Evolutionary conservation across 1,140 invertebrate genomes (phyloP).

Genomic region (Phthorimaea operculella): DNA sequence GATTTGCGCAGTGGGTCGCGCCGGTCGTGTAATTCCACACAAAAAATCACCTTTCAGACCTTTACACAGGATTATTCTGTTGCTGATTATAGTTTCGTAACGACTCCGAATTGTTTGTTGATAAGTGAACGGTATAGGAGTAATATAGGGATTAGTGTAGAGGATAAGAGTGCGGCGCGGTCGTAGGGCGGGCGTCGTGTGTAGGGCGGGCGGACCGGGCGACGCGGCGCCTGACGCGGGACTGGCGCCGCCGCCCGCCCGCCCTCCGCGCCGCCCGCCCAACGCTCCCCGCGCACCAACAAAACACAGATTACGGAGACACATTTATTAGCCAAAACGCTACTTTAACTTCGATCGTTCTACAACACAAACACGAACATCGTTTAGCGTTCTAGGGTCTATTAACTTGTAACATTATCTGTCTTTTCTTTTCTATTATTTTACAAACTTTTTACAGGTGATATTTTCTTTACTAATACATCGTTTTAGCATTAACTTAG

Average conservation of each 20-base stretch:
- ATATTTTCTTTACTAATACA: not conserved
- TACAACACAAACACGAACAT: constrained; percentile 29
- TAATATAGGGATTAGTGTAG: constrained; percentile 1
- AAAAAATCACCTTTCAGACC: constrained; percentile 29
- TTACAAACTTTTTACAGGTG: not conserved
- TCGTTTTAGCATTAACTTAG: not conserved
- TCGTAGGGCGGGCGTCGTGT: constrained; percentile 25
- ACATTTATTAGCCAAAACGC: constrained; percentile 60
- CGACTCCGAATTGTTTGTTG: too few relatives aligned
- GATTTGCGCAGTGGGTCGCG: constrained; percentile 57
- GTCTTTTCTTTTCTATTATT: not conserved
- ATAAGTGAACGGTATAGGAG: constrained; percentile 5
- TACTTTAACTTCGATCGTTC: constrained; percentile 47
- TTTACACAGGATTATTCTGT: not conserved
- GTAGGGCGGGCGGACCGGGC: constrained; percentile 34
- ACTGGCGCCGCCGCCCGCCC: constrained; percentile 45
- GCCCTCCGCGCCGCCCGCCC: constrained; percentile 23
- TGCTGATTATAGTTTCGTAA: too few relatives aligned
- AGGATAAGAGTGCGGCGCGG: constrained; percentile 8
- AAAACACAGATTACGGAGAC: constrained; percentile 56
- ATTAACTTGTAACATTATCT: not conserved
- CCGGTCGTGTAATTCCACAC: constrained; percentile 30
- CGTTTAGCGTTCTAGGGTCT: constrained; percentile 18
- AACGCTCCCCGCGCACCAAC: constrained; percentile 42
- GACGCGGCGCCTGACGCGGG: constrained; percentile 52